Evolutionary conservation across 2,888 invertebrate genomes (phyloP).

Genomic region (Drosophila kambysellisi): DNA sequence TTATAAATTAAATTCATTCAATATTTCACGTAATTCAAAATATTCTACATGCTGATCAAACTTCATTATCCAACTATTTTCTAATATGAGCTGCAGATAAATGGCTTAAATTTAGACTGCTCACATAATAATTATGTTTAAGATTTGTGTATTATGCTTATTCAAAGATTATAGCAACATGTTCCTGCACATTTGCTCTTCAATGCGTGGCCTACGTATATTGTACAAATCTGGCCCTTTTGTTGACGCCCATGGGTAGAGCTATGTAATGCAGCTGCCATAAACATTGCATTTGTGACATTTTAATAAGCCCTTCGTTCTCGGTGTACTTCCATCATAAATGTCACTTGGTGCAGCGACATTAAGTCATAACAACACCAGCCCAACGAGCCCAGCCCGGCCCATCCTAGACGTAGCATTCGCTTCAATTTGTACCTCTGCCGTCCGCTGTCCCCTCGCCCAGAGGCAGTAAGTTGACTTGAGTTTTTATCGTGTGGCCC

Average conservation of each 20-base stretch:
- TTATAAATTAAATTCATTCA: not conserved
- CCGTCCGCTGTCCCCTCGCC: not conserved
- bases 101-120: not conserved
- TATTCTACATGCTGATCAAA: not conserved
- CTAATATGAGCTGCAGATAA: not conserved
- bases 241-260: constrained; percentile 1
- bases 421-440: constrained; percentile 53
- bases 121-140: not conserved
- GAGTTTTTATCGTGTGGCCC: constrained; percentile 54
- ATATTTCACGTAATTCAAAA: too few species aligned
- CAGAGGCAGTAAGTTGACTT: constrained; percentile 37
- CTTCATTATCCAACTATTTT: not conserved
- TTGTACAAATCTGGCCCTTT: not conserved
- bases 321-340: constrained; percentile 66
- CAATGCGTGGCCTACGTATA: not conserved
- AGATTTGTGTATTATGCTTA: not conserved
- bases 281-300: constrained; percentile 83
- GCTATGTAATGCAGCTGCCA: constrained; percentile 79
- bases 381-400: constrained; percentile 23
- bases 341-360: constrained; percentile 70
- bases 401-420: constrained; percentile 30
- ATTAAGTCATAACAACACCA: constrained; percentile 77
- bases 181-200: not conserved
- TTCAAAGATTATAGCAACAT: not conserved
- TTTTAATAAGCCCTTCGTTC: constrained; percentile 79